Percentiles rank a stretch among this genome's conserved stretches.
These are phyloP conservation scores for Hetaerina titia DNA, from an alignment of 2,888 invertebrate species.

Conservation along the genomic window DNA sequence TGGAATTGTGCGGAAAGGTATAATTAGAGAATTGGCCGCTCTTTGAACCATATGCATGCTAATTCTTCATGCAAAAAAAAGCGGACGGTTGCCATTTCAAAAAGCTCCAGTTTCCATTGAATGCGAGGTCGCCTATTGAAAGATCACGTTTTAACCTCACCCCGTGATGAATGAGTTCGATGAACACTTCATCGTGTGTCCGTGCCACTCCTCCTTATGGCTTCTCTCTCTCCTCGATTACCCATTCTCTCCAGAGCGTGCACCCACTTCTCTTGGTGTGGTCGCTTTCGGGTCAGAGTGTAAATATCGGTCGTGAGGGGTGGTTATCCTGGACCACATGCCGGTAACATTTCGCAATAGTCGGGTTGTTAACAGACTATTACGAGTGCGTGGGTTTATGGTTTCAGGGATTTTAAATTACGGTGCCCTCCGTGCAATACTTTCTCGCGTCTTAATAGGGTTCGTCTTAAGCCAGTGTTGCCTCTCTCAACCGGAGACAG, in stretches of 20 bases:
- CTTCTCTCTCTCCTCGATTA: not conserved
- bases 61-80: not conserved
- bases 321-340: not conserved
- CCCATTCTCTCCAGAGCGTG: not conserved
- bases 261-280: not conserved
- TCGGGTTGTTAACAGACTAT: not conserved
- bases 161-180: constrained; percentile 3
- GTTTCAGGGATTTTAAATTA: not conserved
- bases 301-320: not conserved
- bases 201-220: not conserved
- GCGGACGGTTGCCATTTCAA: not conserved
- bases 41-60: not conserved
- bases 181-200: not conserved
- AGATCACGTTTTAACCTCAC: not conserved
- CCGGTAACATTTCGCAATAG: not conserved
- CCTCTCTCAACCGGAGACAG: not conserved
- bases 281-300: not conserved
- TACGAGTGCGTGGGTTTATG: not conserved
- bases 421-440: too few species aligned
- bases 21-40: not conserved
- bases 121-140: not conserved
- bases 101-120: not conserved
- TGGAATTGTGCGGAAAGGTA: not conserved
- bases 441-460: not conserved
- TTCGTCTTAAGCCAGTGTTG: not conserved